These are phyloP conservation scores for Heliothis virescens DNA, from an alignment of 1,140 invertebrate species.

Conservation along the genomic window DNA sequence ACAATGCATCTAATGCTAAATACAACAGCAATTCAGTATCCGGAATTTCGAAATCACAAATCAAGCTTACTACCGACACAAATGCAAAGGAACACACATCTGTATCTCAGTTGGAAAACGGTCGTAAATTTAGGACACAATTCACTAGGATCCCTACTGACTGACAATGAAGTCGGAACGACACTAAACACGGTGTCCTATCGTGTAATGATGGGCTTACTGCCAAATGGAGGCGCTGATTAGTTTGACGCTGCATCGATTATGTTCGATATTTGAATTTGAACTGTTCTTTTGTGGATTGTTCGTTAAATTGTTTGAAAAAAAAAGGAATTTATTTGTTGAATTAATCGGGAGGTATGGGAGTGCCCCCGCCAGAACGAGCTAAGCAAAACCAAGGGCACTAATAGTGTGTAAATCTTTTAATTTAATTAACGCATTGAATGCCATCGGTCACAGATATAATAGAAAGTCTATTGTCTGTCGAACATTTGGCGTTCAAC, in stretches of 20 bases:
- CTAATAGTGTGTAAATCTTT: too few species aligned
- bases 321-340: too few species aligned
- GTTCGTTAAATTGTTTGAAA: neutral
- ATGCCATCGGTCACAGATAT: too few species aligned
- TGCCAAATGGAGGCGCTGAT: slow-evolving; percentile 19
- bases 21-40: slow-evolving; percentile 17
- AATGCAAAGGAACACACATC: slow-evolving; percentile 44
- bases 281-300: neutral
- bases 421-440: too few species aligned
- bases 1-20: neutral
- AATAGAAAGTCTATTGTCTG: too few species aligned
- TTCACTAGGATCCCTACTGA: slow-evolving; percentile 33
- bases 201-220: slow-evolving; percentile 14
- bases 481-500: too few species aligned
- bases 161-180: slow-evolving; percentile 42
- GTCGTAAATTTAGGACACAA: slow-evolving; percentile 43
- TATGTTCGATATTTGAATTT: neutral
- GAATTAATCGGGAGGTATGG: too few species aligned
- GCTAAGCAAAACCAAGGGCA: too few species aligned
- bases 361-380: too few species aligned
- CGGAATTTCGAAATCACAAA: slow-evolving; percentile 37
- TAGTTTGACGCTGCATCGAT: slow-evolving; percentile 8
- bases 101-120: slow-evolving; percentile 45
- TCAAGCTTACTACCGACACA: slow-evolving; percentile 35
- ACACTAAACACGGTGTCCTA: slow-evolving; percentile 18